Base-by-base conservation (phyloP, 2,113 vertebrate species). In the Syngnathus floridae region DNA sequence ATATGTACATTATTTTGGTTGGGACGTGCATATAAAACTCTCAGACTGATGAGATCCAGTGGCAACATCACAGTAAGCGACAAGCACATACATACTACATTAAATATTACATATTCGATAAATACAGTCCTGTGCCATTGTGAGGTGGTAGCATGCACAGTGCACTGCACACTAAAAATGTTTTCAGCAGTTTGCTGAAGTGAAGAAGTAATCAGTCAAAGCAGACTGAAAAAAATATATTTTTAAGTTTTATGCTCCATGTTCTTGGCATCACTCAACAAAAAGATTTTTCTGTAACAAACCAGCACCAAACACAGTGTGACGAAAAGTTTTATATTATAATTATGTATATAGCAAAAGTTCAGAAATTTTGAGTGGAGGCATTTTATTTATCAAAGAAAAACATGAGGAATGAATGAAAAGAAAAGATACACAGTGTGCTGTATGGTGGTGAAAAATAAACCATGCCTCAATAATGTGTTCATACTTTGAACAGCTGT, bases 141-240 rank as follows among this genome's bases (percentile, higher is more conserved):
- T 13, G 52, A 36, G 52, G 72, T 64, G 71, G 61, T 36, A 73
- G 35, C 66, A 51, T 26, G 54, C 73, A 65, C 79, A 61, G 40
- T 56, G 48, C 36, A 77, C 46, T n/a, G 54, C 73, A 65, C 80
- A 61, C 43, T 56, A 43, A 40, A 77, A 72, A 70, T 54, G 54
- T 72, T 62, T 0, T 73, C 35, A 45, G 45, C n/a, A 65, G 38
- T 54, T 45, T 36, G 52, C 56, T 73, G 55, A 74, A 81, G 78
- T 62, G 21, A 68, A 62, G 22, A 73, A 65, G 67, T 64, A 3
- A 41, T 74, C 61, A 46, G 48, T 65, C 55, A 60, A 56, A 37
- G 68, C 54, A 64, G 12, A 65, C 67, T 71, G 55, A 52, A 62
- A 51, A 62, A 51, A 62, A 48, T 46, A 31, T 21, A 64, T 71